phyloP scores from a whole-genome alignment of 2,797 vertebrate species.

The Sternotherus odoratus region DNA sequence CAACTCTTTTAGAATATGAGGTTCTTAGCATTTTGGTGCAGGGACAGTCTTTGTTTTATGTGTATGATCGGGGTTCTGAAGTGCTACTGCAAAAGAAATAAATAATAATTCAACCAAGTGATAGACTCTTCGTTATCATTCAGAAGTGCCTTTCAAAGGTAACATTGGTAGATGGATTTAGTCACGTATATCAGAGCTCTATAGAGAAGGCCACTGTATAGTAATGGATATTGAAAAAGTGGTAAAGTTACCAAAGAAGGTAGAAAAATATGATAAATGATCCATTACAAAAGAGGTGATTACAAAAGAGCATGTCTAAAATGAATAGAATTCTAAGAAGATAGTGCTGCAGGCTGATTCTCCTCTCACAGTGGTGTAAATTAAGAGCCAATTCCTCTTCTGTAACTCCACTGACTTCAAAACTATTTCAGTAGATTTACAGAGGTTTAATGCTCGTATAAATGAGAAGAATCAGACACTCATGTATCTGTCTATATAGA shows the following conservation, averaged over 20 bases:
- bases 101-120: conserved; percentile 10
- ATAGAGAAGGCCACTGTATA: not conserved
- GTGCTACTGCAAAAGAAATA: not conserved
- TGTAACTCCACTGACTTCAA: not conserved
- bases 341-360: not conserved
- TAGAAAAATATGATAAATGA: not conserved
- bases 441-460: not conserved
- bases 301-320: not conserved
- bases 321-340: not conserved
- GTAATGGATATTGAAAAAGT: conserved; percentile 20
- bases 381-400: not conserved
- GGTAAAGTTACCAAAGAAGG: not conserved
- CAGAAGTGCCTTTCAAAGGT: not conserved
- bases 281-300: not conserved
- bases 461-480: not conserved
- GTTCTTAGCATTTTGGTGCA: not conserved
- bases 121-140: not conserved
- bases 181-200: not conserved
- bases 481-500: not conserved
- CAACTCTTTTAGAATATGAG: not conserved
- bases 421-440: not conserved
- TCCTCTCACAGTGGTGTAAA: not conserved
- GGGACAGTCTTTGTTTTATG: not conserved
- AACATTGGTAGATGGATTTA: not conserved
- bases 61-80: not conserved